phyloP scores from a whole-genome alignment of 2,888 invertebrate genomes.

The Acleris literana region DNA sequence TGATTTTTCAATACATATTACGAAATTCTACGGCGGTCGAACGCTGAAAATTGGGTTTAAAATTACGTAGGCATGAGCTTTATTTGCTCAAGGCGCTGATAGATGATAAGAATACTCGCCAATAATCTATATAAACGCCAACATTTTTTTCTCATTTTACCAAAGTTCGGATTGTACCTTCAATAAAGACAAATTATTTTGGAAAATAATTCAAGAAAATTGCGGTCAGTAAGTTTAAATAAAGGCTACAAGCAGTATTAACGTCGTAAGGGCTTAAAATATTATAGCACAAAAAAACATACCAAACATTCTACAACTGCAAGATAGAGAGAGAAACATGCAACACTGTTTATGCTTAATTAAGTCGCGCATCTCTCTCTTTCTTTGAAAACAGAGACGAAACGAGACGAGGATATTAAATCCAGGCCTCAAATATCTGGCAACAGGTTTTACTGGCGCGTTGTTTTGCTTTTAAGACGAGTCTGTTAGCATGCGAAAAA shows the following conservation, averaged over 20 bases:
- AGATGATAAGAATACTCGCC: constrained; percentile 49
- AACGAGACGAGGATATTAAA: constrained; percentile 36
- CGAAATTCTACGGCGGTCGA: too few relatives aligned
- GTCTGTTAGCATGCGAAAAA: constrained; percentile 28
- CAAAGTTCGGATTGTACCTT: too few relatives aligned
- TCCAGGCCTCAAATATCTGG: constrained; percentile 34
- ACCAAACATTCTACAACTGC: constrained; percentile 1
- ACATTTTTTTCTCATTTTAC: constrained; percentile 55
- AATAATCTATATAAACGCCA: constrained; percentile 46
- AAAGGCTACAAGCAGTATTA: too few relatives aligned
- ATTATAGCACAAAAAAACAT: not conserved
- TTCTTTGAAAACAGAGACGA: constrained; percentile 24
- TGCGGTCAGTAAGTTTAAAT: too few relatives aligned
- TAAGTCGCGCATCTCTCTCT: constrained; percentile 24
- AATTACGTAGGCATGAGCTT: constrained; percentile 13
- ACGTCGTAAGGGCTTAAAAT: too few relatives aligned
- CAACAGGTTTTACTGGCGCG: constrained; percentile 35
- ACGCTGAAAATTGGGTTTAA: constrained; percentile 3
- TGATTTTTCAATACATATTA: too few relatives aligned
- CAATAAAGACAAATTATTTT: constrained; percentile 2
- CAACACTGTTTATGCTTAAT: constrained; percentile 22
- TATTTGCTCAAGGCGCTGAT: constrained; percentile 44
- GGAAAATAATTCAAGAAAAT: too few relatives aligned
- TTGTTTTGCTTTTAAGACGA: constrained; percentile 25
- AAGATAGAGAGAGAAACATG: constrained; percentile 28